Base-by-base conservation (phyloP, 2,797 vertebrate genomes). In the Margarornis squamiger region DNA sequence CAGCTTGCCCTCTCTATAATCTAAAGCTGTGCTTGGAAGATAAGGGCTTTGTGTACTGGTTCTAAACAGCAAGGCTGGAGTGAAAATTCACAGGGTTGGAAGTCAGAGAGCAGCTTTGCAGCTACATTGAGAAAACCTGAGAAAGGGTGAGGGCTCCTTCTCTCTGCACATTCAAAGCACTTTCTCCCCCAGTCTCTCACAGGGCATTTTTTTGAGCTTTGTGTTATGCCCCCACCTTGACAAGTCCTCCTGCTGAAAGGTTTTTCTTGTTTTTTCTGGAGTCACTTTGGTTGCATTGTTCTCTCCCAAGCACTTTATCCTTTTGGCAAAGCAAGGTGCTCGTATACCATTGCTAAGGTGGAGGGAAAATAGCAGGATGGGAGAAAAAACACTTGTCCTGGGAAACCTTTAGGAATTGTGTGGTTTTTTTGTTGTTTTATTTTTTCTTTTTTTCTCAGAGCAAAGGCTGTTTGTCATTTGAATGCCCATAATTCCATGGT, bases 11-110 rank as follows among this genome's bases (percentile, higher is more conserved):
- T 82, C 89, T 86, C 73, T 84, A 18, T 88, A 88, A 91, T 94
- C 82, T 79, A 93, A 92, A 93, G 88, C 94, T 93, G 91, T 82
- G 63, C 90, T 88, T 61, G 90, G 79, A 77, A 96, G 95, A 96
- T 92, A 97, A 95, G 90, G 82, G 79, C 73, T 94, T 92, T 93
- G 76, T 92, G 79, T 88, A 54, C 90, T 70, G 73, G 62, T 70
- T 96, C 78, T 71, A 94, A 97, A 92, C 94, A 96, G 88, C 36
- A 34, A 92, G 71, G 80, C 71, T 90, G 72, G 71, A 88, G 79
- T 94, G 88, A 77, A 92, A 96, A 95, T 92, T 90, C 91, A 57
- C 86, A 59, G 70, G 74, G 70, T 52, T 94, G 59, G 43, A 87
- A 90, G 86, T 92, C 90, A 88, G 82, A 70, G 87, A 86, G 73